phyloP scores from a whole-genome alignment of 2,888 invertebrate genomes.

The Eupithecia dodoneata region DNA sequence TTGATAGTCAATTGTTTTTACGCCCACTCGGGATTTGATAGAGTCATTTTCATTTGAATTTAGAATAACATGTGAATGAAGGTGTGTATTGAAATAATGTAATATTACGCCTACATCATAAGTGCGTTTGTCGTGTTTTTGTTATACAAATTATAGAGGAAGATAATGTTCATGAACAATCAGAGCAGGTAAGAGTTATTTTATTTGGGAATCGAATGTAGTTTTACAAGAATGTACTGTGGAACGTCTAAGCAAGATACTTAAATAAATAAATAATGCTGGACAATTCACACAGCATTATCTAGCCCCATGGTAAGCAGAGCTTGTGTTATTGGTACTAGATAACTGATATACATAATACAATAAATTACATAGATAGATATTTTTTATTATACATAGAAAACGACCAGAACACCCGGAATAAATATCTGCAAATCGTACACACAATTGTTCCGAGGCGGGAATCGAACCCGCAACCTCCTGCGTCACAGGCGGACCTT shows the following conservation, averaged over 20 bases:
- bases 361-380: too few relatives aligned
- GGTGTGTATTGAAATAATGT: slow-evolving; percentile 31
- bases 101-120: slow-evolving; percentile 32
- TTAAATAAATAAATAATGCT: neutral
- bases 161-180: neutral
- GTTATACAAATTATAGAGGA: slow-evolving; percentile 25
- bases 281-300: too few relatives aligned
- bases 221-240: neutral
- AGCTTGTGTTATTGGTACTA: too few relatives aligned
- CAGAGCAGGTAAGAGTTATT: neutral
- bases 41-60: slow-evolving; percentile 46
- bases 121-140: slow-evolving; percentile 25
- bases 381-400: too few relatives aligned
- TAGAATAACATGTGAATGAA: slow-evolving; percentile 34
- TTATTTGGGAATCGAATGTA: neutral
- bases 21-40: slow-evolving; percentile 40
- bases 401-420: too few relatives aligned
- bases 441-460: too few relatives aligned
- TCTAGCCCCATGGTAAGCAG: too few relatives aligned
- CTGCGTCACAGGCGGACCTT: too few relatives aligned
- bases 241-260: neutral
- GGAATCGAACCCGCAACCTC: too few relatives aligned
- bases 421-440: too few relatives aligned
- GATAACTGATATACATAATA: too few relatives aligned
- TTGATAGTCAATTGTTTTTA: slow-evolving; percentile 27